Evolutionary conservation across 1,140 invertebrate species (phyloP).

Genomic region (Anagrus nilaparvatae): DNA sequence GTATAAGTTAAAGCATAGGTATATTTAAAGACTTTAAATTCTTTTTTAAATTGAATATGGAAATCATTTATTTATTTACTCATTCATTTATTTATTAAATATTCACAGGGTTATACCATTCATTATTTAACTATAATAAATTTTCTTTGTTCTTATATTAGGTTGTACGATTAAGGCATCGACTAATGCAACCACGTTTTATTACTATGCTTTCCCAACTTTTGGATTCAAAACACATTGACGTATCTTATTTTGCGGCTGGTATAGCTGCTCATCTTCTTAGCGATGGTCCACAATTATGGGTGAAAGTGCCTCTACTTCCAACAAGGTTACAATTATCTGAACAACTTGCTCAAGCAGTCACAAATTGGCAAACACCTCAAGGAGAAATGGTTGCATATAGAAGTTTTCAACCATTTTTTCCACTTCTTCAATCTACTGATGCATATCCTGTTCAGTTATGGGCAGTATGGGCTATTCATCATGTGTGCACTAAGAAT

Average conservation of each 20-base stretch:
- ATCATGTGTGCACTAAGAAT: constrained; percentile 74
- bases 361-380: constrained; percentile 60
- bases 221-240: constrained; percentile 59
- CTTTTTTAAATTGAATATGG: too few relatives aligned
- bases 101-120: too few relatives aligned
- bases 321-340: constrained; percentile 46
- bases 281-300: constrained; percentile 48
- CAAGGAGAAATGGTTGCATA: constrained; percentile 77
- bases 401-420: constrained; percentile 70
- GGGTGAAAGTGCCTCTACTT: constrained; percentile 34
- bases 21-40: too few relatives aligned
- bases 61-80: too few relatives aligned
- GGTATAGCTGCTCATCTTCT: constrained; percentile 71
- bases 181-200: constrained; percentile 55
- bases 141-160: too few relatives aligned
- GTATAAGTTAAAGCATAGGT: too few relatives aligned
- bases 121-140: too few relatives aligned
- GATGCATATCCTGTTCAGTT: constrained; percentile 61
- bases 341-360: constrained; percentile 46
- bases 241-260: constrained; percentile 75
- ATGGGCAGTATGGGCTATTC: constrained; percentile 77
- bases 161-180: constrained; percentile 42
- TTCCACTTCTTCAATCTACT: constrained; percentile 52
- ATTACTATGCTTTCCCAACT: constrained; percentile 52
- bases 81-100: too few relatives aligned